Conservation (phyloP, 1,140 invertebrate genomes). For the Pseudomyrmex sp. region DNA sequence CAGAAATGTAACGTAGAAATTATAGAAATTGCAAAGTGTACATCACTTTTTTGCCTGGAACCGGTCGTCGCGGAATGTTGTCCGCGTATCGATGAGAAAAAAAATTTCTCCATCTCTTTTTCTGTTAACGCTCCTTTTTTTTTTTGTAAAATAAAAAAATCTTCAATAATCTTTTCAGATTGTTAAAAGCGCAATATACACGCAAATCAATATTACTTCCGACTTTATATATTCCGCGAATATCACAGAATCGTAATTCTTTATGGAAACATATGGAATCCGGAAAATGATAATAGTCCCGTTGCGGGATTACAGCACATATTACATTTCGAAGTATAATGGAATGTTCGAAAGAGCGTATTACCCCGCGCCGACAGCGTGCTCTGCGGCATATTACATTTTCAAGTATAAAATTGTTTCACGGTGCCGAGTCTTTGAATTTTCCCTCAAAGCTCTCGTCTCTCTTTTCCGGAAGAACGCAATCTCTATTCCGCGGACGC, state of each 20-base stretch:
- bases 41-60: background rate
- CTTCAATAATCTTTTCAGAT: too few relatives aligned
- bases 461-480: conserved; percentile 24
- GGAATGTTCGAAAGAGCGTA: conserved; percentile 29
- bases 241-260: background rate
- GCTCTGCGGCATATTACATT: conserved; percentile 41
- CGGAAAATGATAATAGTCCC: conserved; percentile 9
- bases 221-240: background rate
- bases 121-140: too few relatives aligned
- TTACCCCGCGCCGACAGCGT: conserved; percentile 2
- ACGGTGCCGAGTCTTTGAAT: conserved; percentile 29
- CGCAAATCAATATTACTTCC: conserved; percentile 11
- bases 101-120: background rate
- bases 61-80: background rate
- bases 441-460: background rate
- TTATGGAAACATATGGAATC: background rate
- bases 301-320: conserved; percentile 30
- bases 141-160: too few relatives aligned
- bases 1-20: background rate
- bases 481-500: conserved; percentile 64
- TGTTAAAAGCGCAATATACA: too few relatives aligned
- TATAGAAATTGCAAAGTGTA: background rate
- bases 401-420: conserved; percentile 41
- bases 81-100: background rate
- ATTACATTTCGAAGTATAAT: conserved; percentile 60